Percentiles rank a stretch among this genome's conserved stretches.
These are phyloP conservation scores for Sorex maritimensis DNA, from an alignment of 2,797 vertebrate genomes.

Conservation along the genomic window DNA sequence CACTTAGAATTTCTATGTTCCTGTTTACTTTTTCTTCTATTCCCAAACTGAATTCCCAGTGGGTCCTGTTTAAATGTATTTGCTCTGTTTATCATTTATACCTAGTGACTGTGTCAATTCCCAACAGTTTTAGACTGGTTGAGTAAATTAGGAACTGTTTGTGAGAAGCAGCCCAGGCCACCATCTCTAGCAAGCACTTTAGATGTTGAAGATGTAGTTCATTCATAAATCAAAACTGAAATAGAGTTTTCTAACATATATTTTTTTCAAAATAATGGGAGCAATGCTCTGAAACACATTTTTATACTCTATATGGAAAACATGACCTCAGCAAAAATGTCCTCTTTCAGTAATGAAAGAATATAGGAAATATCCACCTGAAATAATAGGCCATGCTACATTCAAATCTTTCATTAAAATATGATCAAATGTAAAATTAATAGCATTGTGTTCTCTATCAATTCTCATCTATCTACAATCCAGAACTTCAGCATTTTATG, in stretches of 20 bases:
- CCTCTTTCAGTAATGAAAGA: constrained; percentile 24
- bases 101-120: constrained; percentile 76
- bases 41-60: constrained; percentile 76
- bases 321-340: constrained; percentile 56
- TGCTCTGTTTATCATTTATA: constrained; percentile 83
- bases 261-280: constrained; percentile 59
- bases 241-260: constrained; percentile 20
- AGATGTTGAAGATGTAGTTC: constrained; percentile 49
- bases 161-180: constrained; percentile 60
- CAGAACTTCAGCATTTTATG: constrained; percentile 17
- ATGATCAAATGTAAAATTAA: constrained; percentile 38
- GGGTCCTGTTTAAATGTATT: constrained; percentile 77
- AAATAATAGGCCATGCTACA: background rate
- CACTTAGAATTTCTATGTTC: constrained; percentile 70
- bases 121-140: constrained; percentile 71
- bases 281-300: constrained; percentile 52
- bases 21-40: constrained; percentile 76
- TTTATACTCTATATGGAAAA: constrained; percentile 12
- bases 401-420: constrained; percentile 48
- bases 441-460: constrained; percentile 8
- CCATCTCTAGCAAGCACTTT: constrained; percentile 2
- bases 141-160: constrained; percentile 76
- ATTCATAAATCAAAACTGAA: constrained; percentile 43
- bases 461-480: constrained; percentile 69
- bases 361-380: constrained; percentile 41